Conservation (phyloP, 2,797 vertebrate species). For the Alca torda region DNA sequence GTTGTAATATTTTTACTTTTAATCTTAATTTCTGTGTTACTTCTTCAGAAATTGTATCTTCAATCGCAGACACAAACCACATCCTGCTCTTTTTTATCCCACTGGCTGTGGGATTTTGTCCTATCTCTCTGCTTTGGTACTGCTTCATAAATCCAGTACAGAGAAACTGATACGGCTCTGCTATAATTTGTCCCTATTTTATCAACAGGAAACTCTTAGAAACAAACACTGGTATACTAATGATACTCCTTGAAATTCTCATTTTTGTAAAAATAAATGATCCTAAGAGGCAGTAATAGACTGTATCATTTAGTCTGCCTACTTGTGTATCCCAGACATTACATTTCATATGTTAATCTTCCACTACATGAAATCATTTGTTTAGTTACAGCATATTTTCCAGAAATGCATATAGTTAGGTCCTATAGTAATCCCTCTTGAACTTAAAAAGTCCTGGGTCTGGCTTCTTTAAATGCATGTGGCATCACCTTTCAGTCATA, state of each 20-base stretch:
- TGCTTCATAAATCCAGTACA: not conserved
- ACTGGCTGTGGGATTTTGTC: not conserved
- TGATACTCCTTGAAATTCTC: not conserved
- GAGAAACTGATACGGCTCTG: not conserved
- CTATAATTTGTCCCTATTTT: not conserved
- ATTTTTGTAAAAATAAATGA: constrained; percentile 15
- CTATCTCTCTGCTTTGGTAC: not conserved
- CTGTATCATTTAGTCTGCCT: not conserved
- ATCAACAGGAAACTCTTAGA: constrained; percentile 12
- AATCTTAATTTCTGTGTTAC: not conserved
- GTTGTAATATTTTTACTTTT: not conserved
- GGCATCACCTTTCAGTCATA: not conserved
- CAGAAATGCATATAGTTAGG: not conserved
- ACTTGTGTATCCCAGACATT: not conserved
- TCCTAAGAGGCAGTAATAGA: not conserved
- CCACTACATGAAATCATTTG: not conserved
- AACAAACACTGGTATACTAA: constrained; percentile 3
- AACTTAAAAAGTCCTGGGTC: not conserved
- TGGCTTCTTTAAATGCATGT: not conserved
- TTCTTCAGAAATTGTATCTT: not conserved
- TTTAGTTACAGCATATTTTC: constrained; percentile 9
- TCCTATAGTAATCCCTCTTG: not conserved
- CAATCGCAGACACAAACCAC: not conserved
- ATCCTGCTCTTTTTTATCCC: not conserved
- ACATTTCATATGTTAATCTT: not conserved